phyloP scores from a whole-genome alignment of 2,113 vertebrate species.

The Hippocampus barbouri region DNA sequence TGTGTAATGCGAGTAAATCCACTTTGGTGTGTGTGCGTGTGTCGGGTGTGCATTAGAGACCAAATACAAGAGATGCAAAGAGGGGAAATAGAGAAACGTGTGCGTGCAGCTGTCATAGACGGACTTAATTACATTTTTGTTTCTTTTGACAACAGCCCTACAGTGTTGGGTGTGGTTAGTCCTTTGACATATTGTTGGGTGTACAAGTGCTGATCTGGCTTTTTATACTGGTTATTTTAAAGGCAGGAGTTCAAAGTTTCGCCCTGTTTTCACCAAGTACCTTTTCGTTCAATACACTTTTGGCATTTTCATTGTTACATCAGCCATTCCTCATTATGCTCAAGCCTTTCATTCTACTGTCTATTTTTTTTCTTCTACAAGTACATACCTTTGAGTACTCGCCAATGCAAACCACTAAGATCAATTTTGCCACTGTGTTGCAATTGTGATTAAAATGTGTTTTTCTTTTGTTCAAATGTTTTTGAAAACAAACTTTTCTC shows the following conservation, averaged over 20 bases:
- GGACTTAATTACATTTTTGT: conserved; percentile 78
- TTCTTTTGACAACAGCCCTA: conserved; percentile 69
- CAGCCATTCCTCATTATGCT: background rate
- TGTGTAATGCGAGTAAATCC: conserved; percentile 63
- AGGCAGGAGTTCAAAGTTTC: background rate
- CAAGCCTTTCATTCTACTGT: too few relatives aligned
- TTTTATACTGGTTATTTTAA: background rate
- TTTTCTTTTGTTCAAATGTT: too few relatives aligned
- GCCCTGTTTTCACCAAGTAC: background rate
- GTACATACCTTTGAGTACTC: too few relatives aligned
- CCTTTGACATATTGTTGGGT: conserved; percentile 47
- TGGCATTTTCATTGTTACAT: background rate
- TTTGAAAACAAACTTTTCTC: too few relatives aligned
- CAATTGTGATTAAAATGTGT: too few relatives aligned
- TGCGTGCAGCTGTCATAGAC: conserved; percentile 73
- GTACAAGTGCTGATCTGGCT: conserved; percentile 34
- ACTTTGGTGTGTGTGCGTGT: conserved; percentile 55
- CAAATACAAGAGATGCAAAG: conserved; percentile 31
- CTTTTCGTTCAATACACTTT: background rate
- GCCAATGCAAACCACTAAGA: too few relatives aligned
- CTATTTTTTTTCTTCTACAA: too few relatives aligned
- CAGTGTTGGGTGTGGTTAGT: conserved; percentile 49
- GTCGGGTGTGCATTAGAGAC: conserved; percentile 59
- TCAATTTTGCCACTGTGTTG: too few relatives aligned
- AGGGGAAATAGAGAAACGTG: background rate